These are phyloP conservation scores for Sciurus vulgaris DNA, from an alignment of 2,797 vertebrate genomes.

Conservation along the genomic window DNA sequence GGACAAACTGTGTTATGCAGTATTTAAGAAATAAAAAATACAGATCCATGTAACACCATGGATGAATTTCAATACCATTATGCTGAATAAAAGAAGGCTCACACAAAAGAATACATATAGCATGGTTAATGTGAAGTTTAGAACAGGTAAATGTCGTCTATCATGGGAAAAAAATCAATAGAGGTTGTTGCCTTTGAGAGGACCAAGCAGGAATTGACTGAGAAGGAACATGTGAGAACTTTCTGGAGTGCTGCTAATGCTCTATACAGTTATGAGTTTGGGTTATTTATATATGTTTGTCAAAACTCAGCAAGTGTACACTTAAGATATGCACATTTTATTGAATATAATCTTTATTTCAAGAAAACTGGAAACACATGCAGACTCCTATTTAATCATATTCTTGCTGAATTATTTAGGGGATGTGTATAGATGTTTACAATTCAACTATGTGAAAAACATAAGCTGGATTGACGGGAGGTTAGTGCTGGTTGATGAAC, in stretches of 20 bases:
- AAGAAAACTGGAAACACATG: constrained; percentile 25
- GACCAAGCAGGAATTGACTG: neutral
- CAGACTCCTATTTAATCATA: neutral
- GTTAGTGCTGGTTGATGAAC: too few species aligned
- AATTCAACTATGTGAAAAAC: constrained; percentile 33
- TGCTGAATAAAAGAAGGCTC: neutral
- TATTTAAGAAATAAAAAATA: neutral
- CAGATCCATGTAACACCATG: neutral
- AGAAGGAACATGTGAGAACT: neutral
- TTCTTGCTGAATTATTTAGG: neutral
- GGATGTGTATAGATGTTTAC: neutral
- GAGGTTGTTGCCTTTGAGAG: neutral
- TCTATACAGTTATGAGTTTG: neutral
- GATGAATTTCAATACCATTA: constrained; percentile 22
- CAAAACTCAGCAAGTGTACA: neutral
- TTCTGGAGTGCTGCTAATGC: neutral
- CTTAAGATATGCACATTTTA: constrained; percentile 26
- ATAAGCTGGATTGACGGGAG: neutral
- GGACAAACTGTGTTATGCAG: neutral
- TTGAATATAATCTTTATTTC: neutral
- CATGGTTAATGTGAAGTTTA: neutral
- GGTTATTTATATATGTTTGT: neutral
- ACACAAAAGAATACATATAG: neutral
- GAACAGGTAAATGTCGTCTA: neutral
- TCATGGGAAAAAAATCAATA: neutral